Conservation (phyloP, 2,797 vertebrate species). For the Ispidina lecontei region DNA sequence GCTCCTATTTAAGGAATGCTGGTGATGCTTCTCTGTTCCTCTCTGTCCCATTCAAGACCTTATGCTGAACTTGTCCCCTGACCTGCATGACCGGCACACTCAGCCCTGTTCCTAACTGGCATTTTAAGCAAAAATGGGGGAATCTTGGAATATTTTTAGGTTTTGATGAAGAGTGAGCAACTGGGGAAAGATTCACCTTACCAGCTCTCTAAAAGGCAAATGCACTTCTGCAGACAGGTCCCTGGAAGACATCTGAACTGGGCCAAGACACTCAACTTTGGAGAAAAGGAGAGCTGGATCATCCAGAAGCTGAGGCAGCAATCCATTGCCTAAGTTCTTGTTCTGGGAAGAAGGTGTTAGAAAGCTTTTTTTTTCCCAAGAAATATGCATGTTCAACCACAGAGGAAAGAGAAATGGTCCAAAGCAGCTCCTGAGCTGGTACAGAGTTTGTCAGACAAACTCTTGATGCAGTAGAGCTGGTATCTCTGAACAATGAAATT, state of each 20-base stretch:
- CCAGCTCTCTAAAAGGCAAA: neutral
- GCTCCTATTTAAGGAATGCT: neutral
- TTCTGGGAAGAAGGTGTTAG: slow-evolving; percentile 46
- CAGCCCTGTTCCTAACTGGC: neutral
- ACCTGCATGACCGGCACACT: neutral
- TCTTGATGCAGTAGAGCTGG: neutral
- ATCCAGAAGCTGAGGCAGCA: slow-evolving; percentile 54
- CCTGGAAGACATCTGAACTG: neutral
- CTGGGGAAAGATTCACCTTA: neutral
- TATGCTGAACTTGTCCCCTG: neutral
- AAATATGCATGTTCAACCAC: slow-evolving; percentile 33
- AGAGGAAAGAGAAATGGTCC: neutral
- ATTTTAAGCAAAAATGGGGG: neutral
- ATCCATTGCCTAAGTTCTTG: neutral
- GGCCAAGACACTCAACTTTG: neutral
- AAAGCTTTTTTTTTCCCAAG: neutral
- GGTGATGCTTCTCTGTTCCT: neutral
- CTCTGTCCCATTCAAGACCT: neutral
- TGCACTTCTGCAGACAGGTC: neutral
- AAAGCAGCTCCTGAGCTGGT: neutral
- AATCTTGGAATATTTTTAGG: neutral
- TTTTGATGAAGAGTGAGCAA: neutral
- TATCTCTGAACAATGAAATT: neutral
- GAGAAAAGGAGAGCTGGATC: neutral
- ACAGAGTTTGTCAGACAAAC: neutral